Conservation (phyloP, 2,888 invertebrate species). For the Agapostemon virescens region DNA sequence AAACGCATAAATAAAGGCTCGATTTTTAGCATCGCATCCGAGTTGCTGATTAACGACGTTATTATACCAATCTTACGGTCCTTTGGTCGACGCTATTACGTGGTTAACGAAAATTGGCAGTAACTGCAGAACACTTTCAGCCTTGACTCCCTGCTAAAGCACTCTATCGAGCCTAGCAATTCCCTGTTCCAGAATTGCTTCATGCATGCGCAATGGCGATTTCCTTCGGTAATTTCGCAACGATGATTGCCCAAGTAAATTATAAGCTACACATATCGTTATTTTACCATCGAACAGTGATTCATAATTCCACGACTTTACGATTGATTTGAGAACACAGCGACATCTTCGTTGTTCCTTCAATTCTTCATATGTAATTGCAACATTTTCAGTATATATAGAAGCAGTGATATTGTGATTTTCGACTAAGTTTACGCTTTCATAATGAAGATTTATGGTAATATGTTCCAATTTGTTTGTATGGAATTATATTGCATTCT, state of each 20-base stretch:
- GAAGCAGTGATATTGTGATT: not conserved
- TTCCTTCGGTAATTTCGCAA: slow-evolving; percentile 29
- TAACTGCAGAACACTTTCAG: slow-evolving; percentile 55
- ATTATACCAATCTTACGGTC: slow-evolving; percentile 41
- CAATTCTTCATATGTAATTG: not conserved
- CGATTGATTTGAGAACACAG: not conserved
- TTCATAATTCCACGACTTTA: not conserved
- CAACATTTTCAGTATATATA: not conserved
- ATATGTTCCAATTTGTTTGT: too few species aligned
- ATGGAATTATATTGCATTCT: too few species aligned
- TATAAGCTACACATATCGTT: not conserved
- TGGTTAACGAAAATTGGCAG: slow-evolving; percentile 58
- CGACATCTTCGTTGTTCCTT: not conserved
- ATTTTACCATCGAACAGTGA: not conserved
- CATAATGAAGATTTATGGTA: too few species aligned
- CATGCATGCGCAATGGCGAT: slow-evolving; percentile 32
- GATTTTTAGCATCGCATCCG: not conserved
- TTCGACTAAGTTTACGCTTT: too few species aligned
- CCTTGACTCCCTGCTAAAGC: slow-evolving; percentile 23
- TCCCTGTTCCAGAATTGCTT: slow-evolving; percentile 28
- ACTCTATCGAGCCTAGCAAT: slow-evolving; percentile 38
- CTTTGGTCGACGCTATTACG: slow-evolving; percentile 37
- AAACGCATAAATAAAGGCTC: not conserved
- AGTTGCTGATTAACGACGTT: slow-evolving; percentile 41
- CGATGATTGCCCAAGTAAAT: slow-evolving; percentile 15